phyloP scores from a whole-genome alignment of 2,888 invertebrate species.

The Helobdella robusta region DNA sequence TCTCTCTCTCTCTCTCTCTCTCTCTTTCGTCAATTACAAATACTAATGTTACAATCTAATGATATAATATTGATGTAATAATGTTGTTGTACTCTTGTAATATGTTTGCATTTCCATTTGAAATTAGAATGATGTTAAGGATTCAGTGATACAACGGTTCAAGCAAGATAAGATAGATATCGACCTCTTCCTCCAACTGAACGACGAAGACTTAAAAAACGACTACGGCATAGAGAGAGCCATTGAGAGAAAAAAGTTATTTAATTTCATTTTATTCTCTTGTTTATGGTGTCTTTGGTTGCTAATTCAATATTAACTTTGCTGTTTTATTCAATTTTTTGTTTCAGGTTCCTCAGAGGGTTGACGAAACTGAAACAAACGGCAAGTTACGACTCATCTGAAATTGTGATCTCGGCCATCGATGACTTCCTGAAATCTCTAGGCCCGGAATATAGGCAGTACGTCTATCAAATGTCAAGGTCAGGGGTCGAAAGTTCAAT shows the following conservation, averaged over 20 bases:
- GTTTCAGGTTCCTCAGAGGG: slow-evolving; percentile 71
- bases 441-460: slow-evolving; percentile 81
- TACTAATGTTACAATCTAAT: too few species aligned
- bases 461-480: slow-evolving; percentile 90
- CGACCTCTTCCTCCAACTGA: slow-evolving; percentile 80
- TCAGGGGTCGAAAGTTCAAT: slow-evolving; percentile 86
- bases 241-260: slow-evolving; percentile 73
- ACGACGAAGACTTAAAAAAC: slow-evolving; percentile 78
- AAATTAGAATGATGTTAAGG: slow-evolving; percentile 28
- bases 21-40: too few species aligned
- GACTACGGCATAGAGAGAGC: slow-evolving; percentile 89
- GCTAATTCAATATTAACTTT: background rate
- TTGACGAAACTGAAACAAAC: slow-evolving; percentile 83
- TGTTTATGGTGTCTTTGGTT: background rate
- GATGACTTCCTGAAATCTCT: slow-evolving; percentile 60
- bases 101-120: too few species aligned
- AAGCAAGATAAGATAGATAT: slow-evolving; percentile 88
- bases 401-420: slow-evolving; percentile 66
- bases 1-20: too few species aligned
- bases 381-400: slow-evolving; percentile 90
- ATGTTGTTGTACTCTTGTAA: too few species aligned
- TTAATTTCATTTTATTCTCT: background rate
- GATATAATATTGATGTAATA: too few species aligned
- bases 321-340: background rate
- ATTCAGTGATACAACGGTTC: slow-evolving; percentile 58